Evolutionary conservation across 1,140 invertebrate genomes (phyloP).

Genomic region (Periplaneta americana): DNA sequence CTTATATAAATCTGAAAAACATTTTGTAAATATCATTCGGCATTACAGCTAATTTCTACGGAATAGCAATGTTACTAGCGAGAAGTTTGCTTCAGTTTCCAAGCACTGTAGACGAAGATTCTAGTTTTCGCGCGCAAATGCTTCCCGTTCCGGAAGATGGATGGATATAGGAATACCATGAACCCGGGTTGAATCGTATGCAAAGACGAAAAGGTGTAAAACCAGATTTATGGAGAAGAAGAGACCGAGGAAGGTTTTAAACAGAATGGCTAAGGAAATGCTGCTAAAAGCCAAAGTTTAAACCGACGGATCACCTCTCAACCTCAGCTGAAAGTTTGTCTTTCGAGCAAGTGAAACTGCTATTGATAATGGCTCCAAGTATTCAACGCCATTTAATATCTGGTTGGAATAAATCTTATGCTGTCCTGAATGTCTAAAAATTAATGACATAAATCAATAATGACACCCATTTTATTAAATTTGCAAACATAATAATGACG

Average conservation of each 20-base stretch:
- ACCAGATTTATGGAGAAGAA: not conserved
- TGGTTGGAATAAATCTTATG: no score
- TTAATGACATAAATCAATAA: no score
- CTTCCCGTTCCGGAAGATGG: not conserved
- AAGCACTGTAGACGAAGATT: not conserved
- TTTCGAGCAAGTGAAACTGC: not conserved
- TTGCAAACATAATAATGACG: no score
- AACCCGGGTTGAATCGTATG: not conserved
- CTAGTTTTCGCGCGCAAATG: not conserved
- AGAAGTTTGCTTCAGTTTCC: not conserved
- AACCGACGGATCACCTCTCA: not conserved
- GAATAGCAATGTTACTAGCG: no score
- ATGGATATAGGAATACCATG: not conserved
- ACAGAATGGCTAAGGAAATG: not conserved
- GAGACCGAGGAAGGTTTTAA: not conserved
- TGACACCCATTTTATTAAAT: no score
- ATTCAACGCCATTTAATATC: not conserved
- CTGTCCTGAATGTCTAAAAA: no score
- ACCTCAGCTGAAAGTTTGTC: not conserved
- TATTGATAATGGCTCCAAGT: not conserved
- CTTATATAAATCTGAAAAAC: no score
- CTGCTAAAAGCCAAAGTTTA: not conserved
- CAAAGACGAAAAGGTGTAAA: not conserved
- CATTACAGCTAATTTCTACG: no score
- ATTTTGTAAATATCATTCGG: no score